These are phyloP conservation scores for Trichonephila clavata DNA, from an alignment of 1,140 invertebrate species.

Conservation along the genomic window DNA sequence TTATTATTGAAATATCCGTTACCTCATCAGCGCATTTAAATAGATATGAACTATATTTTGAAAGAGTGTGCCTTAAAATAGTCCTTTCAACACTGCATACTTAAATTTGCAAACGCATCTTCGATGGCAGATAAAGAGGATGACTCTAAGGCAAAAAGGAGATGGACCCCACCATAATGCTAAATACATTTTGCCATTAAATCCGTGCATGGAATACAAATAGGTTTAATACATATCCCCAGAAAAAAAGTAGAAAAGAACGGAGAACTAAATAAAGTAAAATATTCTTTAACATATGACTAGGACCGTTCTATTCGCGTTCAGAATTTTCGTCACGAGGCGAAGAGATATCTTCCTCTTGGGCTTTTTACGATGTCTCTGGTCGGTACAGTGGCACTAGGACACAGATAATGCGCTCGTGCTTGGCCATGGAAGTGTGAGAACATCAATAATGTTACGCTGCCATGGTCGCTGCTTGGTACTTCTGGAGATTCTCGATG, in stretches of 20 bases:
- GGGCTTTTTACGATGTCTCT: constrained; percentile 21
- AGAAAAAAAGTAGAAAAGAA: background rate
- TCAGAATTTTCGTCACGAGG: constrained; percentile 55
- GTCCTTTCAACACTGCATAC: background rate
- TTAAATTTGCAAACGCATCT: constrained; percentile 38
- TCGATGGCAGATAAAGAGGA: background rate
- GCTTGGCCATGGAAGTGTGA: constrained; percentile 21
- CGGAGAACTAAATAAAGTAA: constrained; percentile 6
- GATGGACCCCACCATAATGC: background rate
- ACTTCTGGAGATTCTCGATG: constrained; percentile 15
- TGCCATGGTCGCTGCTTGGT: background rate
- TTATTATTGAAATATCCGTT: background rate
- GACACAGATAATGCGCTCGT: constrained; percentile 11
- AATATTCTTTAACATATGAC: constrained; percentile 30
- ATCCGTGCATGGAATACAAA: constrained; percentile 53
- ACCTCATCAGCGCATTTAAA: background rate
- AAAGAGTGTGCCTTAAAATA: background rate
- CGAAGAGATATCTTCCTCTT: constrained; percentile 32
- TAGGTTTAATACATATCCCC: constrained; percentile 23
- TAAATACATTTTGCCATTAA: constrained; percentile 51
- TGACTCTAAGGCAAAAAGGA: background rate
- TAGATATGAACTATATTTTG: background rate
- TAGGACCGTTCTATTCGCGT: background rate
- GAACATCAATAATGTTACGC: constrained; percentile 8
- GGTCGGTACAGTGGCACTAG: background rate